These are phyloP conservation scores for Phymorhynchus buccinoides DNA, from an alignment of 1,140 invertebrate species.

Conservation along the genomic window DNA sequence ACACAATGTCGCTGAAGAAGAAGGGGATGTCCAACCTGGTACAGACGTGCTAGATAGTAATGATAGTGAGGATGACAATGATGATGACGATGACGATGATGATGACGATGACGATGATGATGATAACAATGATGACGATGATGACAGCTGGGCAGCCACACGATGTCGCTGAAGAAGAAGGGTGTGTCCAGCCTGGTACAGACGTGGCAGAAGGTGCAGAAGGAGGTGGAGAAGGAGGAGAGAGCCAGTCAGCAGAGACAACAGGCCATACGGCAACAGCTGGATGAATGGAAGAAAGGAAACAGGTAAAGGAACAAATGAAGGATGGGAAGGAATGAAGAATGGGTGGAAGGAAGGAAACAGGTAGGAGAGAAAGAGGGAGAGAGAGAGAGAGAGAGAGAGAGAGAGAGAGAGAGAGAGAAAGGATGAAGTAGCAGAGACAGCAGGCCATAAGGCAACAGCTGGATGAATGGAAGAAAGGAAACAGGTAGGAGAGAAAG, in stretches of 20 bases:
- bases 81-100: no score
- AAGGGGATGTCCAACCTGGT: constrained; percentile 82
- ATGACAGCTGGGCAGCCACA: constrained; percentile 28
- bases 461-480: no score
- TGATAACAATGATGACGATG: no score
- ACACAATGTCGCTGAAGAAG: constrained; percentile 68
- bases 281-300: constrained; percentile 59
- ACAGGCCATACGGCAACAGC: constrained; percentile 62
- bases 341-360: not conserved
- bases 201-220: constrained; percentile 83
- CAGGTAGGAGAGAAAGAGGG: not conserved
- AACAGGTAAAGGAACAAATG: constrained; percentile 29
- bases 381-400: not conserved
- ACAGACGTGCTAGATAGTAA: constrained; percentile 85
- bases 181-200: constrained; percentile 82
- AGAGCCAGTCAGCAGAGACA: constrained; percentile 59
- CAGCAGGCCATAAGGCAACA: no score
- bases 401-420: no score
- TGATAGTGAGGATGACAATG: no score
- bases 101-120: no score
- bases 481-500: no score
- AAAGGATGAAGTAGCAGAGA: no score
- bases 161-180: constrained; percentile 75
- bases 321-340: no score
- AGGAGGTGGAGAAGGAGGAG: constrained; percentile 74